These are phyloP conservation scores for Cynopterus sphinx DNA, from an alignment of 2,797 vertebrate genomes.

Conservation along the genomic window DNA sequence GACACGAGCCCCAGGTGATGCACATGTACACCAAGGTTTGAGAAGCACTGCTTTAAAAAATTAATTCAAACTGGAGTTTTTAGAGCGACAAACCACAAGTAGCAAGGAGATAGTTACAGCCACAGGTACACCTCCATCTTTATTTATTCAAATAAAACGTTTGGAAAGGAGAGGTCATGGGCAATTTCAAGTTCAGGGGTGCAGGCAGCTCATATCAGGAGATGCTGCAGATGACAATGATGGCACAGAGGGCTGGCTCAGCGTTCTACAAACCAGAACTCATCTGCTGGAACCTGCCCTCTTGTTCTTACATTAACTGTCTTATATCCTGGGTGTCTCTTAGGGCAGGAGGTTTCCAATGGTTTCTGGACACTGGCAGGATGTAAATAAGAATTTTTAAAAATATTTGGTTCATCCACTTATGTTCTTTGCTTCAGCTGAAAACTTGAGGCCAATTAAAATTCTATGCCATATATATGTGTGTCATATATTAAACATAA, in stretches of 20 bases:
- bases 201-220: too few relatives aligned
- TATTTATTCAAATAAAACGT: neutral
- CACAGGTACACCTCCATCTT: neutral
- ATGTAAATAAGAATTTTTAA: neutral
- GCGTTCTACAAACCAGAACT: neutral
- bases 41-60: neutral
- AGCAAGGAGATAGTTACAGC: neutral
- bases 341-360: neutral
- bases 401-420: neutral
- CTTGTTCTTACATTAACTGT: neutral
- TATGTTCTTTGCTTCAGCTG: neutral
- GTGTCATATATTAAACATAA: neutral
- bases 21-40: rapidly evolving
- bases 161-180: neutral
- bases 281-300: neutral
- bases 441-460: neutral
- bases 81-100: neutral
- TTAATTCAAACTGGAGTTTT: neutral
- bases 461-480: neutral
- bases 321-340: neutral
- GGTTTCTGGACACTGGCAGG: neutral
- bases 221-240: neutral
- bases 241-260: neutral
- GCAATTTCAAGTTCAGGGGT: neutral
- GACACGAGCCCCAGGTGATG: neutral